Evolutionary conservation across 1,140 invertebrate species (phyloP), one percentile per base, ranked within the genome.

Genomic region (Drosophila pruinosa): DNA sequence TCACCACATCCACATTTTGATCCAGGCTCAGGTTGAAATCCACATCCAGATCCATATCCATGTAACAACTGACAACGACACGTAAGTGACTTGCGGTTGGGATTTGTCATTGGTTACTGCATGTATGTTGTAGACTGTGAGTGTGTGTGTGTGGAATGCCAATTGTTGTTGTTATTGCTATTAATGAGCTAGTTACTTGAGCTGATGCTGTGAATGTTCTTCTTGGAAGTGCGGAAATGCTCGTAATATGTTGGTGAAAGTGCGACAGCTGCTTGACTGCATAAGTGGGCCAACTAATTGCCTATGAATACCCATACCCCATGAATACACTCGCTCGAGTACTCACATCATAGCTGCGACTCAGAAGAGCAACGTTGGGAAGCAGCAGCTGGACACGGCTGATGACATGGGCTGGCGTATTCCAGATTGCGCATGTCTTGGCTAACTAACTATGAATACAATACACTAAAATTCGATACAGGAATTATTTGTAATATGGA

Each of bases 201-300:
- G 19, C 36, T 31, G 21, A 19, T 14, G 10, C 19, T 54, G 28
- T 12, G 19, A 22, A 38, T 56, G 31, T 12, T 34, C 31, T 83
- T 76, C 80, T 72, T 74, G 79, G 80, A 85, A 86, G 57, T 72
- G 68, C 63, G 72, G 56, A 74, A 75, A 72, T 64, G 73, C 28
- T 36, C 28, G 34, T 52, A 36, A 77, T 58, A 50, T 41, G 28
- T 53, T 17, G 80, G 75, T 86, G 80, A 85, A 86, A 85, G 81
- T 81, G 68, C 73, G 63, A 69, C 80, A 86, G 81, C 81, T 85
- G 80, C 41, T 54, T 73, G 80, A 85, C 31, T 62, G 12, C 12
- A 28, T 80, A 86, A 85, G 68, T 85, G 81, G 74, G 50, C 47
- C 76, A 50, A 34, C 63, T 83, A 83, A 83, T 83, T 83, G 76